Base-by-base conservation (phyloP, 2,888 invertebrate genomes). In the Aphelenchoides bicaudatus region DNA sequence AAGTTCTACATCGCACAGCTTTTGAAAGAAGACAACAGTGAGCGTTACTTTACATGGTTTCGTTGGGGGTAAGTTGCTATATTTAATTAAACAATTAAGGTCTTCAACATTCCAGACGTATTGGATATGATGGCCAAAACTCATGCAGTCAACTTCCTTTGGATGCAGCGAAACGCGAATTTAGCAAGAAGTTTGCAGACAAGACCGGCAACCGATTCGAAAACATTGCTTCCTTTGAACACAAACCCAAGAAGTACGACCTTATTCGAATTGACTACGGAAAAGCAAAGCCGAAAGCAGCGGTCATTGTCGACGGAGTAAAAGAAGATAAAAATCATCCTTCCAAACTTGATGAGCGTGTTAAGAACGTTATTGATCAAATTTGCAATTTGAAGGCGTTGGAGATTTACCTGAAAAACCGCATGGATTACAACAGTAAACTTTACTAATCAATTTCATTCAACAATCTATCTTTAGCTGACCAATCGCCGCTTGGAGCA, bases 1-100 rank as follows among this genome's bases (percentile, higher is more conserved):
- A 84, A 84, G 71, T 84, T 79, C 69, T 84, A 81, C 75, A 57
- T 83, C 31, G 79, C 83, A 46, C 84, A 84, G 68, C 68, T 84
- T 52, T 67, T 84, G 31, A 78, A 82, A 63, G 80, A 81, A 27
- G n/a, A n/a, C n/a, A n/a, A n/a, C n/a, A n/a, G n/a, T n/a, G n/a
- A n/a, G n/a, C n/a, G n/a, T n/a, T n/a, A n/a, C n/a, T n/a, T n/a
- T n/a, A n/a, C n/a, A n/a, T n/a, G n/a, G n/a, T n/a, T n/a, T n/a
- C n/a, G n/a, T n/a, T n/a, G n/a, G n/a, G n/a, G n/a, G n/a, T n/a
- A n/a, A n/a, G n/a, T n/a, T n/a, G n/a, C n/a, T n/a, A n/a, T n/a
- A n/a, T n/a, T n/a, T n/a, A n/a, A n/a, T n/a, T n/a, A n/a, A n/a
- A n/a, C n/a, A n/a, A n/a, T n/a, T n/a, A n/a, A 78, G 81, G 61